Evolutionary conservation across 1,140 invertebrate species (phyloP), one percentile per base, ranked within the genome.

Genomic region (Drosophila parvula): DNA sequence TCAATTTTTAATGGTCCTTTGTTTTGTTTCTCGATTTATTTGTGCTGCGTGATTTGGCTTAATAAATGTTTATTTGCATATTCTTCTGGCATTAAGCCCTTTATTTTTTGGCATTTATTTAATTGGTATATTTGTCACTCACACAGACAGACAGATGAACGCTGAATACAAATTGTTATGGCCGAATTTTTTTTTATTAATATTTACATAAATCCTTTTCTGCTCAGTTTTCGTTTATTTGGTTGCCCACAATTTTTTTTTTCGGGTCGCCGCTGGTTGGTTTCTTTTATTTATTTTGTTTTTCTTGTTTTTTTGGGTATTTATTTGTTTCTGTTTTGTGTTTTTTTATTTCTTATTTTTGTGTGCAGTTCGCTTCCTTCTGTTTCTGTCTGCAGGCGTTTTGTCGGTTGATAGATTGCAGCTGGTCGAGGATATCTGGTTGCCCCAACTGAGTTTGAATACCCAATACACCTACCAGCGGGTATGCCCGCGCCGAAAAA

Each of bases 341-440:
- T 34, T 8, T 34, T 34, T 50, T 65, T 45, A 34, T 58, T 48
- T 70, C 65, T 81, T 41, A 34, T 55, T 44, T 65, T 62, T 81
- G 63, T 45, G 48, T 78, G 74, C 53, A 74, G 67, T 59, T 62
- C 68, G 64, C 76, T 82, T 79, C 83, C 79, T 89, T 88, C 63
- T 82, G 79, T 78, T 82, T 77, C 71, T 82, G 79, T 74, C 83
- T 82, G 83, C 79, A 80, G 83, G 83, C 83, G 83, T 74, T 88
- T 88, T 88, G 77, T 76, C 76, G 60, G 64, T 84, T 88, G 83
- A 88, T 88, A 88, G 83, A 88, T 88, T 80, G 83, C 83, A 88
- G 84, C 77, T 88, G 83, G 75, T 78, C 75, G 74, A 67, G 73
- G 71, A 75, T 76, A 67, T 76, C 74, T 76, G 73, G 55, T 76